Evolutionary conservation across 1,140 invertebrate species (phyloP).

Genomic region (Bombus waltoni): DNA sequence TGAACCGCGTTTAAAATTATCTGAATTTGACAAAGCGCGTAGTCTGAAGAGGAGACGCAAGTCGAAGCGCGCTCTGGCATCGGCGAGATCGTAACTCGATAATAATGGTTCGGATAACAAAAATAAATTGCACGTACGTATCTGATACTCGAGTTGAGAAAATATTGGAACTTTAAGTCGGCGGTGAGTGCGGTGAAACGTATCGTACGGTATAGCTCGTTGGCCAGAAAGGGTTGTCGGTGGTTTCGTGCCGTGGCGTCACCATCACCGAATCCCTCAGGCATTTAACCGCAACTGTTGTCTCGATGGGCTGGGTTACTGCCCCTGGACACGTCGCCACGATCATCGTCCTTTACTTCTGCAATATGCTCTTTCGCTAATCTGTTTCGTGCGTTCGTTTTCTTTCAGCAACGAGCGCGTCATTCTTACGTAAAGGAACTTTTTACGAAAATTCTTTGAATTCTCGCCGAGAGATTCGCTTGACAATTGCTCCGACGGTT

Average conservation of each 20-base stretch:
- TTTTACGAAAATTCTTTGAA: too few species aligned
- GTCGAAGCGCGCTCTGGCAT: background rate
- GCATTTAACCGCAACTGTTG: constrained; percentile 82
- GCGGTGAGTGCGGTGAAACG: constrained; percentile 7
- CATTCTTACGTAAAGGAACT: too few species aligned
- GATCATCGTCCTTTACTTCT: background rate
- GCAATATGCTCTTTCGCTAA: background rate
- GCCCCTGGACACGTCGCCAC: constrained; percentile 29
- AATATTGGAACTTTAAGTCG: constrained; percentile 14
- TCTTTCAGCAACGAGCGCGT: too few species aligned
- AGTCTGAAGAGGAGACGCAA: background rate
- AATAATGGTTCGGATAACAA: background rate
- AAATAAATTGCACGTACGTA: background rate
- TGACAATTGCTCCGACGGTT: too few species aligned
- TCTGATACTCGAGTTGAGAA: background rate
- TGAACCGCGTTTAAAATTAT: background rate
- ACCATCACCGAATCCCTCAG: constrained; percentile 66
- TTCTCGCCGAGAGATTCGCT: too few species aligned
- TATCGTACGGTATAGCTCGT: constrained; percentile 11
- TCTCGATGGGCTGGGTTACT: constrained; percentile 77
- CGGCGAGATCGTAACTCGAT: background rate
- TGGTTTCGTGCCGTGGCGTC: constrained; percentile 61
- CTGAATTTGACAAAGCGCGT: too few species aligned
- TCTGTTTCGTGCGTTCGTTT: background rate
- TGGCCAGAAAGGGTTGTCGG: constrained; percentile 50